Evolutionary conservation across 2,797 vertebrate genomes (phyloP).

Genomic region (Sebastes taczanowskii): DNA sequence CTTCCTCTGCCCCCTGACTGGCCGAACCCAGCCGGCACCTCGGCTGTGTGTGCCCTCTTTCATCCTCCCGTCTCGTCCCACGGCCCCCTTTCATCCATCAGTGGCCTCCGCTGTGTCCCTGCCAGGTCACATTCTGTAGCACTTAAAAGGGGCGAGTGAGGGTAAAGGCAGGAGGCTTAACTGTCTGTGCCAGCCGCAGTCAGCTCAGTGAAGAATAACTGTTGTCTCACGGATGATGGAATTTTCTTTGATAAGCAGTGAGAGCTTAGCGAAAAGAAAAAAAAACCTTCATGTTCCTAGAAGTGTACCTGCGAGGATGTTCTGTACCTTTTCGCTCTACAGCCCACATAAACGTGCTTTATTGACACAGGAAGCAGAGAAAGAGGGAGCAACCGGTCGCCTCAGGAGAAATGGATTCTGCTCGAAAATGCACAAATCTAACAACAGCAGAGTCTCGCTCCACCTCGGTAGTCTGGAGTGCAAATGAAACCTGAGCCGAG

Average conservation of each 20-base stretch:
- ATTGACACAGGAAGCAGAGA: conserved; percentile 60
- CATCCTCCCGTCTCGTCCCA: conserved; percentile 38
- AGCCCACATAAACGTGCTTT: conserved; percentile 52
- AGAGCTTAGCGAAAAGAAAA: conserved; percentile 12
- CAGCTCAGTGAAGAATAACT: conserved; percentile 43
- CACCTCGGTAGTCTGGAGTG: conserved; percentile 6
- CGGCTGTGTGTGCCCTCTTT: conserved; percentile 53
- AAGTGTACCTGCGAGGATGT: conserved; percentile 57
- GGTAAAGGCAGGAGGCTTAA: conserved; percentile 50
- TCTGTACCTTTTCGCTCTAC: conserved; percentile 52
- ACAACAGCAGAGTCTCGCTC: conserved; percentile 9
- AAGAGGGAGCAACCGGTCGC: neutral
- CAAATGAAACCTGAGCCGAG: conserved; percentile 49
- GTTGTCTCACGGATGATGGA: conserved; percentile 62
- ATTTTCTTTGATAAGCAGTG: conserved; percentile 52
- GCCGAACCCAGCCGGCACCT: conserved; percentile 12
- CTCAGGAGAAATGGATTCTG: conserved; percentile 14
- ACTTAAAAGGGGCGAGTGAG: conserved; percentile 49
- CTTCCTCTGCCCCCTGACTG: conserved; percentile 46
- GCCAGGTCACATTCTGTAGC: conserved; percentile 62
- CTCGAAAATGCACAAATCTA: neutral
- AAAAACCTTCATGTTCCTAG: conserved; percentile 43
- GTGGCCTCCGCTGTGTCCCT: conserved; percentile 56
- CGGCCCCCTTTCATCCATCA: conserved; percentile 57
- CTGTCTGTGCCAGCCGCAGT: conserved; percentile 47